Evolutionary conservation across 2,113 vertebrate genomes (phyloP), one percentile per base, ranked within the genome.

Genomic region (Mustelus asterias): DNA sequence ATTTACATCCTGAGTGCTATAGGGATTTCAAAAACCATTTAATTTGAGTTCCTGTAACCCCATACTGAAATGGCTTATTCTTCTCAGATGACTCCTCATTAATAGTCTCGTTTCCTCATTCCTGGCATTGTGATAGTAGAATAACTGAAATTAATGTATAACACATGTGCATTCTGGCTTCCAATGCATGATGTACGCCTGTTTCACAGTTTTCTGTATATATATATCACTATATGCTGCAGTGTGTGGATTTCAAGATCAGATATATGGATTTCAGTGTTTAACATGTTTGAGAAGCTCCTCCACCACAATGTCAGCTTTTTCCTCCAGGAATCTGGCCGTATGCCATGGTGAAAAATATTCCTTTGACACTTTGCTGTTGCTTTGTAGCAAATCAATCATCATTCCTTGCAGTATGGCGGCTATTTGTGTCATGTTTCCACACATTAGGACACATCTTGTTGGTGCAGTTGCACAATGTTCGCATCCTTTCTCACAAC

Each of bases 11-110:
- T 95, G 67, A 95, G 41, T 72, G 65, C 69, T 95, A 29, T 54
- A 48, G 94, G 94, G 94, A 95, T 95, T 95, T 95, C 94, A 95
- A 72, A 93, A 54, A 95, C 41, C 65, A 72, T 95, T 95, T 95
- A 95, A 95, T 54, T 54, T 54, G n/a, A 72, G 41, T 48, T 72
- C 41, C 24, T 93, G 60, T 93, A 93, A 93, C 89, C 89, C 89
- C 60, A 65, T 95, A 26, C 69, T 54, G 69, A 26, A 95, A 26
- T 95, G 67, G 67, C 63, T 72, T 72, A 72, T 76, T 76, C 69
- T 41, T 95, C 69, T 95, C 94, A 33, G 44, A 95, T 95, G 44
- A 95, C 69, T 95, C 41, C 94, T 72, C 69, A 95, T 54, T 95
- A 95, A 48, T 65, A 93, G 89, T 93, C 58, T n/a, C 33, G 18